A percentile compares a stretch with the other conserved stretches of the same genome.
Evolutionary conservation across 2,888 invertebrate species (phyloP).

Genomic region (Campoplex capitator): DNA sequence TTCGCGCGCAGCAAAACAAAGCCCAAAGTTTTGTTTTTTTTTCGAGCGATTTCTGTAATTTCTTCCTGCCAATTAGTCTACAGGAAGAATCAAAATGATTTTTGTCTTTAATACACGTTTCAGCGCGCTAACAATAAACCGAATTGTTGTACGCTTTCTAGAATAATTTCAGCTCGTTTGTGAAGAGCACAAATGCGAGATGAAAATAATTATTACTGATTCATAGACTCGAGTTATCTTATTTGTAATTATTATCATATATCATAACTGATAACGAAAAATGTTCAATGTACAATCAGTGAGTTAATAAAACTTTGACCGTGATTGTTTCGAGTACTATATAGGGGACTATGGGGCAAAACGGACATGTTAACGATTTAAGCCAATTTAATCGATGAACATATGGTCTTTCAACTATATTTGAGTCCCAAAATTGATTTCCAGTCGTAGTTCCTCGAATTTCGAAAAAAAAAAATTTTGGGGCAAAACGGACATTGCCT

Average conservation of each 20-base stretch:
- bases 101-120: not conserved
- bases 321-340: not conserved
- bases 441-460: no score
- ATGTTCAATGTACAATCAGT: not conserved
- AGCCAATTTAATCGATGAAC: no score
- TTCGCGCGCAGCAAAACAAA: not conserved
- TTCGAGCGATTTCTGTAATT: conserved; percentile 16
- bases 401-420: no score
- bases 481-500: no score
- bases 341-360: no score
- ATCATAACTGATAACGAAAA: not conserved
- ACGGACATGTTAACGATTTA: no score
- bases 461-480: no score
- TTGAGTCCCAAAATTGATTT: no score
- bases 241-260: not conserved
- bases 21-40: not conserved
- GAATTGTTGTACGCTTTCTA: not conserved
- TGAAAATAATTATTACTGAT: not conserved
- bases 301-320: not conserved
- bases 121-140: not conserved
- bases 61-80: not conserved
- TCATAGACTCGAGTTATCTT: not conserved
- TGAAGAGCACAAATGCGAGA: not conserved
- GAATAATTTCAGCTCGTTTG: not conserved
- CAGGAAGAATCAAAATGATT: not conserved